These are phyloP conservation scores for Cricetomys ansorgei DNA, from an alignment of 2,113 vertebrate species.

Conservation along the genomic window DNA sequence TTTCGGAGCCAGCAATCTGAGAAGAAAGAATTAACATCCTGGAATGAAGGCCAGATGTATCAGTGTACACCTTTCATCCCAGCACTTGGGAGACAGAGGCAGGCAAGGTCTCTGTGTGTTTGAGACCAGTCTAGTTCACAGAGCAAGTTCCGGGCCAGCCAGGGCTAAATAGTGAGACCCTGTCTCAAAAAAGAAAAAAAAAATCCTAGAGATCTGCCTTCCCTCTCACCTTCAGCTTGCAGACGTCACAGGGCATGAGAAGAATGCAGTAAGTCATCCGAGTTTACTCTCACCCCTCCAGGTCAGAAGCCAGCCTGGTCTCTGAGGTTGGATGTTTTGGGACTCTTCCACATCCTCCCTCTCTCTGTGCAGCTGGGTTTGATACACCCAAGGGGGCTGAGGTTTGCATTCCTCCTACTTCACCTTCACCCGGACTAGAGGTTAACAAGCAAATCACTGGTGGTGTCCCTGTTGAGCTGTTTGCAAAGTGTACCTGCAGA, in stretches of 20 bases:
- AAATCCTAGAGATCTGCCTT: neutral
- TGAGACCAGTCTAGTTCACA: neutral
- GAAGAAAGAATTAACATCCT: too few species aligned
- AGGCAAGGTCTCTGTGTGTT: neutral
- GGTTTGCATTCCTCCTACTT: too few species aligned
- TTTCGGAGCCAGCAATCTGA: neutral
- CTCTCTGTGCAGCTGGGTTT: neutral
- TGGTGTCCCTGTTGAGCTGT: neutral
- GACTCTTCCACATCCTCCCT: neutral
- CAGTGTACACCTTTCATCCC: neutral
- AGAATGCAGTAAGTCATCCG: neutral
- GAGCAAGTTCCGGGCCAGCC: neutral
- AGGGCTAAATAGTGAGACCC: neutral
- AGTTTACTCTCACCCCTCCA: neutral
- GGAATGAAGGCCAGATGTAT: neutral
- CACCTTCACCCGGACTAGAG: neutral
- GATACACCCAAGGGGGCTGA: neutral
- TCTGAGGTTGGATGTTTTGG: neutral
- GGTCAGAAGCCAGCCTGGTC: neutral
- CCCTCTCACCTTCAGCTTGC: neutral
- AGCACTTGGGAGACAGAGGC: neutral
- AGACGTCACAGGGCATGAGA: neutral
- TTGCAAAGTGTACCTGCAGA: neutral
- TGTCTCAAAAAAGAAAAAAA: neutral
- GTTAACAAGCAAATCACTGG: neutral